Evolutionary conservation across 2,113 vertebrate genomes (phyloP).

Genomic region (Sialia sialis): DNA sequence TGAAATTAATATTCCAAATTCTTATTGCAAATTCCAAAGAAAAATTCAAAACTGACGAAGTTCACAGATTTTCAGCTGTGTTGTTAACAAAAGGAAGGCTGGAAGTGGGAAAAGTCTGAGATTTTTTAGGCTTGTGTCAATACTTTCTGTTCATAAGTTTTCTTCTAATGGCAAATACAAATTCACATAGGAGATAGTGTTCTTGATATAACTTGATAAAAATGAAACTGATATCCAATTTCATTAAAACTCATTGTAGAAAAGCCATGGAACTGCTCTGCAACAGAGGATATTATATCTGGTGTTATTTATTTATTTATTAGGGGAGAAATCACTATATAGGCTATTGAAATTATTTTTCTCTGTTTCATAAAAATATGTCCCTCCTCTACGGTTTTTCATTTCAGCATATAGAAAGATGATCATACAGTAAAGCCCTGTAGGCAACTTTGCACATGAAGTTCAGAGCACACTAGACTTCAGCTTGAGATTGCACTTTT

Average conservation of each 20-base stretch:
- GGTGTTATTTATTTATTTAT: slow-evolving; percentile 10
- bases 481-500: not conserved
- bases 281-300: not conserved
- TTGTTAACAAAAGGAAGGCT: not conserved
- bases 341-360: not conserved
- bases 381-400: not conserved
- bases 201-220: not conserved
- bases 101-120: not conserved
- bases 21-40: not conserved
- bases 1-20: not conserved
- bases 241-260: not conserved
- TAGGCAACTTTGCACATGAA: not conserved
- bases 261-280: not conserved
- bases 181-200: not conserved
- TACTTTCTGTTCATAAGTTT: not conserved
- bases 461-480: not conserved
- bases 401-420: not conserved
- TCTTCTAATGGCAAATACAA: not conserved
- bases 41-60: not conserved
- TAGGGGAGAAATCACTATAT: not conserved
- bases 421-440: not conserved
- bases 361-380: not conserved
- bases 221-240: not conserved
- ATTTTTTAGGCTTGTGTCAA: not conserved
- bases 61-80: not conserved